Conservation (phyloP, 37 sponge, comb jelly and placozoan genomes). For the Hexactinellida sp. region DNA sequence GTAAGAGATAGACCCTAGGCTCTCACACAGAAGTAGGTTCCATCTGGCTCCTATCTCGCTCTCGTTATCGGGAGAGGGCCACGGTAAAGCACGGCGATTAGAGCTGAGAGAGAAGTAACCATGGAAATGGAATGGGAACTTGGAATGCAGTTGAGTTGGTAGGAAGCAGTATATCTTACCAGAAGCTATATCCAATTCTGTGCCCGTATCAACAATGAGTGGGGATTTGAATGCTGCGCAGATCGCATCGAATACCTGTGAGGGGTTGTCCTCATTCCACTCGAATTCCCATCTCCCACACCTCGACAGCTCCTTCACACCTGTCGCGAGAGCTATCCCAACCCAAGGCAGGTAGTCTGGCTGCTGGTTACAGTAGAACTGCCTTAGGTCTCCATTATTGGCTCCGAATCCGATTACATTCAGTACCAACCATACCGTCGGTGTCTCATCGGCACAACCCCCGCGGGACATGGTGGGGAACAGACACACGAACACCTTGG, state of each 20-base stretch:
- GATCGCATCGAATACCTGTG: neutral
- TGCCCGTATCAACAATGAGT: neutral
- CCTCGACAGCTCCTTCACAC: neutral
- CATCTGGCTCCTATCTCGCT: neutral
- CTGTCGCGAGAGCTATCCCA: neutral
- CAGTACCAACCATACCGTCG: neutral
- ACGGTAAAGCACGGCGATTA: neutral
- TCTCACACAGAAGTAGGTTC: neutral
- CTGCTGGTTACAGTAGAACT: neutral
- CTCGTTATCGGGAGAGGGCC: neutral
- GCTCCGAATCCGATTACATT: neutral
- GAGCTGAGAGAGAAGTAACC: constrained; percentile 9
- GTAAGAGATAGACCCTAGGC: neutral
- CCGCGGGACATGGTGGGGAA: neutral
- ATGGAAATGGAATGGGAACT: constrained; percentile 7
- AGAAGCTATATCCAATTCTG: neutral
- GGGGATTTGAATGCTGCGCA: neutral
- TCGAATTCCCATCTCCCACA: neutral
- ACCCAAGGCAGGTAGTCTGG: neutral
- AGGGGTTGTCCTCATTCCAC: neutral
- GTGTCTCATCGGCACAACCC: neutral
- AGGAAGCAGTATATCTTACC: neutral
- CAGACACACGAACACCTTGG: neutral
- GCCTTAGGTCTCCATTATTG: neutral
- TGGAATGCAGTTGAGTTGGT: neutral